Evolutionary conservation across 1,140 invertebrate genomes (phyloP).

Genomic region (Phymorhynchus buccinoides): DNA sequence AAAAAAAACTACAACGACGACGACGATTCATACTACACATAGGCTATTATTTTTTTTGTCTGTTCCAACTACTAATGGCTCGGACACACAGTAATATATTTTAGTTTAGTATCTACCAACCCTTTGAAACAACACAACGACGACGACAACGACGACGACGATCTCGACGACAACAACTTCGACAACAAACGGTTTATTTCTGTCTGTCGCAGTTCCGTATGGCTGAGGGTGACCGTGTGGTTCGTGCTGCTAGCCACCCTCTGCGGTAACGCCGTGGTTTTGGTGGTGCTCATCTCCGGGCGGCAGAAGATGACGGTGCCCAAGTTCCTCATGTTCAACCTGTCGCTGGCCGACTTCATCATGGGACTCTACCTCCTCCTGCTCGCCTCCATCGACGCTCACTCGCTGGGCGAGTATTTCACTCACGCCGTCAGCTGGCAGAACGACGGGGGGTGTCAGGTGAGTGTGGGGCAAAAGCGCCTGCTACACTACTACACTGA

Average conservation of each 20-base stretch:
- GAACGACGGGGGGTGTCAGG: constrained; percentile 92
- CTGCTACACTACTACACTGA: no score
- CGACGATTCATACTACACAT: no score
- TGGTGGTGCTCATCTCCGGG: constrained; percentile 75
- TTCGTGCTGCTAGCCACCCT: constrained; percentile 80
- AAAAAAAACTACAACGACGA: no score
- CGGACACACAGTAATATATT: no score
- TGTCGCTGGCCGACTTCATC: constrained; percentile 85
- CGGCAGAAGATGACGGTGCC: constrained; percentile 78
- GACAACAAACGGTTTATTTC: no score
- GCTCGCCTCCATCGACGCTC: constrained; percentile 94
- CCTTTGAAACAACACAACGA: no score
- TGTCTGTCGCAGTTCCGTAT: constrained; percentile 80
- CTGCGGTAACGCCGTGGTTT: constrained; percentile 85
- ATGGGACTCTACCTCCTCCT: constrained; percentile 97
- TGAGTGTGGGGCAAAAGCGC: constrained; percentile 73
- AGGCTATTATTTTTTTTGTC: no score
- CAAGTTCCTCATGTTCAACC: constrained; percentile 88
- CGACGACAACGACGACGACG: no score
- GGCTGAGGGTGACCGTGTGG: constrained; percentile 86
- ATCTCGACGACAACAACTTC: no score
- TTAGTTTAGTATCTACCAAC: no score
- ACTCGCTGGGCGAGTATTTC: constrained; percentile 96
- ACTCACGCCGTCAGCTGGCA: constrained; percentile 98
- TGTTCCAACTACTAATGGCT: no score